A percentile compares a stretch with the other conserved stretches of the same genome.
These are phyloP conservation scores for Acanthaster planci DNA, from an alignment of 35 echinoderm and acorn worm species.

Conservation along the genomic window DNA sequence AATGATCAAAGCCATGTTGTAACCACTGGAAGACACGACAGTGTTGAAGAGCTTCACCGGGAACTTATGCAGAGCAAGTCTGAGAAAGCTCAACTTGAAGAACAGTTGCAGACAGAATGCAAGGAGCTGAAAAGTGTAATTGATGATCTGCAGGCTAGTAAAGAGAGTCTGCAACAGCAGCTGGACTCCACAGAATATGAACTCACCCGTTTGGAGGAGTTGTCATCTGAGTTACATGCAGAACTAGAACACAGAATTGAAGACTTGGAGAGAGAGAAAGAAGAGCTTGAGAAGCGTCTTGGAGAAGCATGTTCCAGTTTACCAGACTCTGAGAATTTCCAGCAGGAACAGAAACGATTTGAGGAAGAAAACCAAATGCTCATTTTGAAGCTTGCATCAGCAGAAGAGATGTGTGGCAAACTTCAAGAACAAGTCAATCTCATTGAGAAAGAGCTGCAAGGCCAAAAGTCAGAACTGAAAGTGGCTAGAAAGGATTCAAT, in stretches of 20 bases:
- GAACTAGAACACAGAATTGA: not conserved
- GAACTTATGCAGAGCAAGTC: not conserved
- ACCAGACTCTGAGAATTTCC: not conserved
- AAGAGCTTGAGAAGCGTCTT: constrained; percentile 39
- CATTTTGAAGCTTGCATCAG: constrained; percentile 6
- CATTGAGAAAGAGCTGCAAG: not conserved
- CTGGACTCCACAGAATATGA: constrained; percentile 20
- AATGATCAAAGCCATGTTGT: not conserved
- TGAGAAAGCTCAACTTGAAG: constrained; percentile 12
- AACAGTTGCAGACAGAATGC: constrained; percentile 19
- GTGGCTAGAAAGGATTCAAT: constrained; percentile 3
- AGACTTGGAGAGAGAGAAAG: constrained; percentile 15
- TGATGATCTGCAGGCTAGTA: not conserved
- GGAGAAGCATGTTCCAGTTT: constrained; percentile 32
- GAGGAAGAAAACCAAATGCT: constrained; percentile 17
- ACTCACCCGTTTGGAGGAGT: not conserved
- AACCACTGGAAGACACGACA: not conserved
- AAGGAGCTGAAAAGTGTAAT: constrained; percentile 4
- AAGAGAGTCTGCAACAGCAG: constrained; percentile 34
- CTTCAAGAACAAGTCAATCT: not conserved
- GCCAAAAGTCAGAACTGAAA: not conserved
- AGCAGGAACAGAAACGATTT: not conserved
- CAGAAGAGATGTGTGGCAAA: not conserved
- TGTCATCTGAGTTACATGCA: not conserved
- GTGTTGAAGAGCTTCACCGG: not conserved